Evolutionary conservation across 2,113 vertebrate species (phyloP).

Genomic region (Pavo muticus): DNA sequence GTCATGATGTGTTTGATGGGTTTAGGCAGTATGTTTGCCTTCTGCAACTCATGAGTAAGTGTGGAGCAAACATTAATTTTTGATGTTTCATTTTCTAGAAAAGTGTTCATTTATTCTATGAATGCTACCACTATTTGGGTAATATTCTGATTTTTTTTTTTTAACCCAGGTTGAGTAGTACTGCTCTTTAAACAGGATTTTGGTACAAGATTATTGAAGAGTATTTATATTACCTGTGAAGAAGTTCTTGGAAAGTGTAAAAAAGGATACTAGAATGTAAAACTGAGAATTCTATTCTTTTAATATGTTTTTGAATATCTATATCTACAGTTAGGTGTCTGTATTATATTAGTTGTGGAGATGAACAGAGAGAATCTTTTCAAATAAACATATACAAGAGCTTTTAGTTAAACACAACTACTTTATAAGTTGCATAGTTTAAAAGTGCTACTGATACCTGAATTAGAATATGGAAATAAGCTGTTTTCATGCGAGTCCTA

Average conservation of each 20-base stretch:
- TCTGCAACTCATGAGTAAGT: constrained; percentile 49
- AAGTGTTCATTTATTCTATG: not conserved
- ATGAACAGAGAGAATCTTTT: not conserved
- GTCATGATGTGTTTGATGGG: constrained; percentile 69
- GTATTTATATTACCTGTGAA: not conserved
- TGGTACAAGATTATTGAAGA: not conserved
- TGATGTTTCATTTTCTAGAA: not conserved
- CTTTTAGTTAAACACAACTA: not conserved
- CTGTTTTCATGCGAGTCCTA: not conserved
- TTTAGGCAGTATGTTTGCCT: constrained; percentile 75
- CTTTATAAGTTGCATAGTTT: not conserved
- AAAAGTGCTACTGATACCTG: not conserved
- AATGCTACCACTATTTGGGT: not conserved
- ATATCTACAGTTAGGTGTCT: not conserved
- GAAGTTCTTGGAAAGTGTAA: not conserved
- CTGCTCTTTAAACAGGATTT: constrained; percentile 11
- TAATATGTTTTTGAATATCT: not conserved
- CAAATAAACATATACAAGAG: not conserved
- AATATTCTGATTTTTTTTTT: not conserved
- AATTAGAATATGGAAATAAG: not conserved
- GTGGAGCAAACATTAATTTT: not conserved
- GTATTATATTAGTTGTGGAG: not conserved
- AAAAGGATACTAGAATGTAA: not conserved
- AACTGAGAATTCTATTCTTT: not conserved
- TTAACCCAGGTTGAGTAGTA: not conserved